Percentiles rank a stretch among this genome's conserved stretches.
These are phyloP conservation scores for Drosophila niveifrons DNA, from an alignment of 2,888 invertebrate genomes.

Conservation along the genomic window DNA sequence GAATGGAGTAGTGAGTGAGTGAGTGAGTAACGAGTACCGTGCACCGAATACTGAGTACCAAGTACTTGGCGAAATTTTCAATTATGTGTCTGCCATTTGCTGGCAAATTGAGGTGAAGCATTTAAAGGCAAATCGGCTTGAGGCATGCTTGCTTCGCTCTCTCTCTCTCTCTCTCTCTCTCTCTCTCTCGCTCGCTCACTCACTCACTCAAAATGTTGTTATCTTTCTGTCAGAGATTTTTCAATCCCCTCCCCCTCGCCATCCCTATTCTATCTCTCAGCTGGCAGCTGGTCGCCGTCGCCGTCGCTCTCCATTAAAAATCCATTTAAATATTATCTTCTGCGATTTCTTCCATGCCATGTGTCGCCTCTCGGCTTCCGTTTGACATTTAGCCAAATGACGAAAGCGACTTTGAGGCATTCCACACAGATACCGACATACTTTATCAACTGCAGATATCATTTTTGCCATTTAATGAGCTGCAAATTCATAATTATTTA, in stretches of 20 bases:
- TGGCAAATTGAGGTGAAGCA: constrained; percentile 68
- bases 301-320: constrained; percentile 73
- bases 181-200: constrained; percentile 12
- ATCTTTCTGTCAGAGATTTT: constrained; percentile 57
- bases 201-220: constrained; percentile 38
- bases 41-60: constrained; percentile 9
- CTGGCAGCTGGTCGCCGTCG: constrained; percentile 36
- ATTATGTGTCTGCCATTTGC: constrained; percentile 58
- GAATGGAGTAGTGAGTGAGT: constrained; percentile 32
- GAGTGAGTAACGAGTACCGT: constrained; percentile 5
- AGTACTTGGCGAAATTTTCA: constrained; percentile 31
- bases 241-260: constrained; percentile 3
- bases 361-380: constrained; percentile 43
- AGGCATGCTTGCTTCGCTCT: constrained; percentile 35
- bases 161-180: constrained; percentile 16
- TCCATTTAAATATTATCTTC: constrained; percentile 73
- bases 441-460: no score
- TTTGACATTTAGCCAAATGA: constrained; percentile 74
- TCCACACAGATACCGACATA: background rate
- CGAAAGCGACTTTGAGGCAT: constrained; percentile 29
- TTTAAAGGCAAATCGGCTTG: constrained; percentile 67
- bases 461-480: constrained; percentile 41
- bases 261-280: background rate
- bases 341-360: constrained; percentile 49
- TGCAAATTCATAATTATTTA: constrained; percentile 14